phyloP scores from a whole-genome alignment of 2,888 invertebrate genomes.

The Thereva unica region DNA sequence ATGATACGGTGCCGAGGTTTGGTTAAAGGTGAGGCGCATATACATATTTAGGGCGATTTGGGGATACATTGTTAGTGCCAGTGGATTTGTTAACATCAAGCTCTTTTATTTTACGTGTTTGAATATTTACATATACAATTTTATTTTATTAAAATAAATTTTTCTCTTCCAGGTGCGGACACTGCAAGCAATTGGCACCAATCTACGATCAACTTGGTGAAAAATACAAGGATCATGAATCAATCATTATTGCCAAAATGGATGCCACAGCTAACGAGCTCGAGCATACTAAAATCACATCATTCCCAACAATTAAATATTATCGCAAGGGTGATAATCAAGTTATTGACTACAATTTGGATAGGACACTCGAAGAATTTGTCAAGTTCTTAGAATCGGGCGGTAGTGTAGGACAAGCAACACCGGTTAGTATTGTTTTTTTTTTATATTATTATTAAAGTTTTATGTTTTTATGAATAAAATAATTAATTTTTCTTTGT shows the following conservation, averaged over 20 bases:
- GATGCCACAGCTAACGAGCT: constrained; percentile 98
- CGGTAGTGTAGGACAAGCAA: constrained; percentile 75
- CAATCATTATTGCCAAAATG: constrained; percentile 95
- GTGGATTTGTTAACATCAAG: neutral
- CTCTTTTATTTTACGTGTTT: neutral
- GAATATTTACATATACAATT: neutral
- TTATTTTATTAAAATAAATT: constrained; percentile 16
- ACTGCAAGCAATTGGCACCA: constrained; percentile 96
- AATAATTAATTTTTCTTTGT: neutral
- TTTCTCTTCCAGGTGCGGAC: constrained; percentile 71
- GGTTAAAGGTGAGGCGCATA: too few relatives aligned
- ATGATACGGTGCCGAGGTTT: too few relatives aligned
- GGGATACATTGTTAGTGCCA: neutral
- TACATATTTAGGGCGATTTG: too few relatives aligned
- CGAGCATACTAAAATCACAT: constrained; percentile 91
- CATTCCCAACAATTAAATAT: constrained; percentile 92
- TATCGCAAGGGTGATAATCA: constrained; percentile 92
- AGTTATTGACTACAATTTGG: constrained; percentile 90
- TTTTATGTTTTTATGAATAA: too few relatives aligned
- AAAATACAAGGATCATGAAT: constrained; percentile 81
- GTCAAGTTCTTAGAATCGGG: constrained; percentile 91
- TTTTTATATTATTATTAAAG: too few relatives aligned
- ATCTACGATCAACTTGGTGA: constrained; percentile 96
- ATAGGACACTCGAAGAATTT: constrained; percentile 91
- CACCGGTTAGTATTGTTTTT: neutral